Percentiles rank a stretch among this genome's conserved stretches.
Conservation (phyloP, 1,140 invertebrate species). For the Temnothorax nylanderi region DNA sequence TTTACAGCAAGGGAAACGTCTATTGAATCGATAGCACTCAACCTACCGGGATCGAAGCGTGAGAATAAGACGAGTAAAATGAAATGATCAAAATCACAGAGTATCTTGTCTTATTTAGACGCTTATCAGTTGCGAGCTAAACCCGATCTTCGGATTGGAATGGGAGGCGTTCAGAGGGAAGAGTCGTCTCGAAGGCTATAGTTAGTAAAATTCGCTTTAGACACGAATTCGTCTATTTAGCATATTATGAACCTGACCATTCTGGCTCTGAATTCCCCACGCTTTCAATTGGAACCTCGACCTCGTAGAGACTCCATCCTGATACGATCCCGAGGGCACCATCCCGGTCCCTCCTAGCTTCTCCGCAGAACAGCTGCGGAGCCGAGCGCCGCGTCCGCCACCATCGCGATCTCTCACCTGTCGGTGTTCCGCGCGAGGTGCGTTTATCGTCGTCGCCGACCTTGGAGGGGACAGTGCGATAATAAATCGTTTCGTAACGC, state of each 20-base stretch:
- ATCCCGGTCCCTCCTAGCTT: neutral
- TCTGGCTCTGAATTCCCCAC: neutral
- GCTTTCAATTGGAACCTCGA: neutral
- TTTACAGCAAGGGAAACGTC: neutral
- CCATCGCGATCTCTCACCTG: constrained; percentile 56
- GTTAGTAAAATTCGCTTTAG: neutral
- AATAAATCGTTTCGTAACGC: constrained; percentile 72
- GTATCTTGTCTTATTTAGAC: neutral
- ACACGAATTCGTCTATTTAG: neutral
- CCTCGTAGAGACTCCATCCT: neutral
- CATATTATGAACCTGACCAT: neutral
- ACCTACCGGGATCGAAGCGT: neutral
- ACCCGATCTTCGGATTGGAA: neutral
- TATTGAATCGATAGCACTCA: neutral
- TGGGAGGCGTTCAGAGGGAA: neutral
- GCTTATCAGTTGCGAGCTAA: neutral
- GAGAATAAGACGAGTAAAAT: neutral
- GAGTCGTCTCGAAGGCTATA: neutral
- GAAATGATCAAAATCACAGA: neutral
- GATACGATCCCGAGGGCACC: neutral
- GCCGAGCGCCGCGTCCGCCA: neutral
- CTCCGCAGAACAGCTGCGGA: neutral
- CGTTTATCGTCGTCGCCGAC: constrained; percentile 44
- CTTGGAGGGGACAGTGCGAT: constrained; percentile 65
- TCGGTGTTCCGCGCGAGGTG: neutral